Evolutionary conservation across 1,140 invertebrate species (phyloP).

Genomic region (Cyrtorhinus lividipennis): DNA sequence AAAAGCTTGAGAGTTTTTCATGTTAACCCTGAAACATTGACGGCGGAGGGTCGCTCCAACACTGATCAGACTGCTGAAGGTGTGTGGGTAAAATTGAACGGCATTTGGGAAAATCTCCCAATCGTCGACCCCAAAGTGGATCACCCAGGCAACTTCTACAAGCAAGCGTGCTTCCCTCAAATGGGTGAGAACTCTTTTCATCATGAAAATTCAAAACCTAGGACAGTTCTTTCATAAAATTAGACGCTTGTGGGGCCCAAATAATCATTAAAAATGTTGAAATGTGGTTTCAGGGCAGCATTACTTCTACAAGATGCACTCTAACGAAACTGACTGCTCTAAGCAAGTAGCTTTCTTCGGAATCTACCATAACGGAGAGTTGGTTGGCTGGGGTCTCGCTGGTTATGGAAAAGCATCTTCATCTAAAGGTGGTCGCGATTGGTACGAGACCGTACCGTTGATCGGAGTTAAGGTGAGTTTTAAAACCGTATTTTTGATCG

Average conservation of each 20-base stretch:
- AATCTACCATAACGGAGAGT: constrained; percentile 12
- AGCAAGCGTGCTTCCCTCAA: constrained; percentile 11
- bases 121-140: constrained; percentile 1
- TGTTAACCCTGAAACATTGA: background rate
- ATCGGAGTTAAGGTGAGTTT: constrained; percentile 6
- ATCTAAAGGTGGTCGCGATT: background rate
- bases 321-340: background rate
- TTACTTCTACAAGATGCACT: constrained; percentile 15
- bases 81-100: constrained; percentile 10
- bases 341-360: constrained; percentile 7
- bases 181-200: no score
- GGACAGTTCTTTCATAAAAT: no score
- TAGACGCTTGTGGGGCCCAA: no score
- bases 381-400: constrained; percentile 13
- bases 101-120: background rate
- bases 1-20: background rate
- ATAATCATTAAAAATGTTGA: no score
- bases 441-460: background rate
- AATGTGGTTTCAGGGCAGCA: constrained; percentile 13
- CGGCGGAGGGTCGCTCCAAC: constrained; percentile 1
- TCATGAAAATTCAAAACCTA: no score
- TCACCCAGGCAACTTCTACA: background rate
- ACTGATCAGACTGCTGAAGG: constrained; percentile 9
- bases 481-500: no score
- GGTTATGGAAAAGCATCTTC: constrained; percentile 6